Percentiles rank a stretch among this genome's conserved stretches.
phyloP scores from a whole-genome alignment of 2,888 invertebrate genomes.

The Dicranocentrus wangi region DNA sequence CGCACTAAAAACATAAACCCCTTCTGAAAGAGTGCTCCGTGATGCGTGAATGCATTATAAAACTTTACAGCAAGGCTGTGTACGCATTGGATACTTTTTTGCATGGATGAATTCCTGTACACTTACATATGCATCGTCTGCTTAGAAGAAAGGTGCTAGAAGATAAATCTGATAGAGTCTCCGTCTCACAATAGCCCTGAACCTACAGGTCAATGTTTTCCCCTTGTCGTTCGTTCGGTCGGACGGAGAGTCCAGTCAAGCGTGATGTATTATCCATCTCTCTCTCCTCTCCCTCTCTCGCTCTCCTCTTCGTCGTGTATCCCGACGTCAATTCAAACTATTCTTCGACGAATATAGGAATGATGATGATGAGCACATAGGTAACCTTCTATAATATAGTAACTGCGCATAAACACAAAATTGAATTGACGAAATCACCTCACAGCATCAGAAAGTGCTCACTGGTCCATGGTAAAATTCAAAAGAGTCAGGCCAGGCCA shows the following conservation, averaged over 20 bases:
- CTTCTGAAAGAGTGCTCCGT: too few species aligned
- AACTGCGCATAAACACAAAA: constrained; percentile 1
- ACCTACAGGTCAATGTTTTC: constrained; percentile 43
- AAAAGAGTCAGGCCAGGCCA: not conserved
- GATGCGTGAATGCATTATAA: too few species aligned
- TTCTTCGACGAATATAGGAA: too few species aligned
- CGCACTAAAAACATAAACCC: too few species aligned
- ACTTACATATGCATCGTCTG: not conserved
- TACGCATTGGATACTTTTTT: too few species aligned
- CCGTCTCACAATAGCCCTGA: constrained; percentile 35
- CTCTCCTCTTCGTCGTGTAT: too few species aligned
- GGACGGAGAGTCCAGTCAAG: constrained; percentile 28
- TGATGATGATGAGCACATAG: too few species aligned
- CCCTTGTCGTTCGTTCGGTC: constrained; percentile 29
- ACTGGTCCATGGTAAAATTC: constrained; percentile 4
- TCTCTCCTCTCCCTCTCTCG: constrained; percentile 37
- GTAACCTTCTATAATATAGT: too few species aligned
- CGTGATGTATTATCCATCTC: constrained; percentile 45
- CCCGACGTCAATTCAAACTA: too few species aligned
- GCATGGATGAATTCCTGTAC: not conserved
- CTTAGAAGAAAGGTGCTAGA: not conserved
- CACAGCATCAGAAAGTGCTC: not conserved
- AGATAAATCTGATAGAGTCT: not conserved
- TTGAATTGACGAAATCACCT: not conserved
- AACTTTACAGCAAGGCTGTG: too few species aligned